phyloP scores from a whole-genome alignment of 2,797 vertebrate species.

The Aulostomus chinensis region DNA sequence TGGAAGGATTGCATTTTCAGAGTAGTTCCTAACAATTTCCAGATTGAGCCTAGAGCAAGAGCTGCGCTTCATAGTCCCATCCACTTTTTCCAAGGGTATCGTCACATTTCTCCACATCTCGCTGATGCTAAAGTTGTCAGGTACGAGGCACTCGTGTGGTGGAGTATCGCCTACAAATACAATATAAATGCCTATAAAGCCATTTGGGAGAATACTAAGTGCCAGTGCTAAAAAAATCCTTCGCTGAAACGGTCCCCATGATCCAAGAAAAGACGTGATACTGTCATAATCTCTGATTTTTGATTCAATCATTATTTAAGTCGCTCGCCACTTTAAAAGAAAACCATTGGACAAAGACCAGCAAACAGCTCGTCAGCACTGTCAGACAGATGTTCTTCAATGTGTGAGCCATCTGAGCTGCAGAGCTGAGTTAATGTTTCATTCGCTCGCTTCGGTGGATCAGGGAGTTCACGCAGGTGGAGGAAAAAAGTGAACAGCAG shows the following conservation, averaged over 20 bases:
- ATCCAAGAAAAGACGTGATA: constrained; percentile 80
- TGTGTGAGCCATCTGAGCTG: no score
- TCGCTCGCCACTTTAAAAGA: no score
- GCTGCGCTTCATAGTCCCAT: constrained; percentile 52
- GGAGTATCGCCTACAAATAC: constrained; percentile 83
- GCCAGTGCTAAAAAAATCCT: constrained; percentile 85
- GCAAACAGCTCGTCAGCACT: no score
- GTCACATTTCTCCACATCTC: constrained; percentile 81
- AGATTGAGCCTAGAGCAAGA: constrained; percentile 83
- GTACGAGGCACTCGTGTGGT: constrained; percentile 82
- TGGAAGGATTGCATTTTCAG: constrained; percentile 70
- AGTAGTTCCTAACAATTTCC: constrained; percentile 75
- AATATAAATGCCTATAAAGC: constrained; percentile 78
- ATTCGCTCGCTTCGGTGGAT: no score
- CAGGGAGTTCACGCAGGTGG: no score
- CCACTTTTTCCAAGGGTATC: constrained; percentile 72
- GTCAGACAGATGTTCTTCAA: no score
- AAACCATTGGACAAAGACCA: no score
- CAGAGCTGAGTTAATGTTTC: no score
- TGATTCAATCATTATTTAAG: neutral
- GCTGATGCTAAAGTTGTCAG: constrained; percentile 77
- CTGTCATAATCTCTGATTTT: constrained; percentile 80
- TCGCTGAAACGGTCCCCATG: constrained; percentile 84
- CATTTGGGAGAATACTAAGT: constrained; percentile 87
- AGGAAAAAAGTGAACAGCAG: no score